phyloP scores from a whole-genome alignment of 2,888 invertebrate genomes.

The Acrobasis consociella region DNA sequence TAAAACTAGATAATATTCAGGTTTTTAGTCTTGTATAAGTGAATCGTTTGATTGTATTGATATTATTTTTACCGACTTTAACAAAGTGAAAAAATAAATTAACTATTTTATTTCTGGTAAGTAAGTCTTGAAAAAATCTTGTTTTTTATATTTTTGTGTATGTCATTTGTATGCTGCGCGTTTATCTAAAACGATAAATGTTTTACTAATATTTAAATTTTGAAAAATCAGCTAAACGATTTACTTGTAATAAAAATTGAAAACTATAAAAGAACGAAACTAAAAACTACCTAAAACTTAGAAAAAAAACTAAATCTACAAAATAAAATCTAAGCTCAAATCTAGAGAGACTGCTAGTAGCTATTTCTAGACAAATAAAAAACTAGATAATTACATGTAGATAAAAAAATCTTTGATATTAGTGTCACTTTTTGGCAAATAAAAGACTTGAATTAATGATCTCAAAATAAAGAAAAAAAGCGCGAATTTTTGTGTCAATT shows the following conservation, averaged over 20 bases:
- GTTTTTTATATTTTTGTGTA: too few species aligned
- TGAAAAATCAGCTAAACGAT: too few species aligned
- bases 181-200: too few species aligned
- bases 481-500: neutral
- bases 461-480: neutral
- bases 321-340: slow-evolving; percentile 16
- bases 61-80: neutral
- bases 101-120: too few species aligned
- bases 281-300: neutral
- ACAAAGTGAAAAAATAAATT: neutral
- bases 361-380: slow-evolving; percentile 17
- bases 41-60: neutral
- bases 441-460: slow-evolving; percentile 18
- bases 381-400: slow-evolving; percentile 16
- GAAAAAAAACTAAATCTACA: slow-evolving; percentile 1
- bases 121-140: too few species aligned
- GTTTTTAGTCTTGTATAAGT: neutral
- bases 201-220: too few species aligned
- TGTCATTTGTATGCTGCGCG: too few species aligned
- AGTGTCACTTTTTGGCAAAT: slow-evolving; percentile 14
- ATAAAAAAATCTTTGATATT: slow-evolving; percentile 15
- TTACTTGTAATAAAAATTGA: too few species aligned
- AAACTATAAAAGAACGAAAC: neutral
- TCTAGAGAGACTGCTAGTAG: slow-evolving; percentile 19
- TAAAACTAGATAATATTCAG: neutral